Percentiles rank a stretch among this genome's conserved stretches.
These are phyloP conservation scores for Iselma pallidipennis DNA, from an alignment of 2,888 invertebrate genomes.

Conservation along the genomic window DNA sequence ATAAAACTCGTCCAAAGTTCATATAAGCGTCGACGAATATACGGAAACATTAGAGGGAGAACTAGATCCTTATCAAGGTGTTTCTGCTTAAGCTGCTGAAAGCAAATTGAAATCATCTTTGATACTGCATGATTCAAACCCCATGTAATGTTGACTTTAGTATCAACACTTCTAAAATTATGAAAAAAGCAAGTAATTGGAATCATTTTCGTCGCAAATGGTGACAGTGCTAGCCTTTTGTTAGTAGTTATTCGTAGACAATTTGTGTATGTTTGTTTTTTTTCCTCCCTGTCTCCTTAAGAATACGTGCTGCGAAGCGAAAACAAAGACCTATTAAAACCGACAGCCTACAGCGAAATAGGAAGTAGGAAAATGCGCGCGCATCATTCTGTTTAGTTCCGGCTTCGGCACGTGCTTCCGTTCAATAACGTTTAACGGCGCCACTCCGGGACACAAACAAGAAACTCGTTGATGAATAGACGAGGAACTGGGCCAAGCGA, in stretches of 20 bases:
- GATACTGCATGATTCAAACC: not conserved
- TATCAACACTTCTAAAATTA: too few relatives aligned
- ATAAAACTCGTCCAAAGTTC: conserved; percentile 21
- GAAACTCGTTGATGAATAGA: conserved; percentile 32
- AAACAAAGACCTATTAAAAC: conserved; percentile 37
- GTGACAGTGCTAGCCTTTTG: not conserved
- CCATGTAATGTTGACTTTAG: not conserved
- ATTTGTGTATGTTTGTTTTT: not conserved
- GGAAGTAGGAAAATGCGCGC: conserved; percentile 36
- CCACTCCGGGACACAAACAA: conserved; percentile 34
- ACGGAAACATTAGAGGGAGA: not conserved
- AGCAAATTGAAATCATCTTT: not conserved
- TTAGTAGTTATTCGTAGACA: not conserved
- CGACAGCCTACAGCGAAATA: conserved; percentile 30
- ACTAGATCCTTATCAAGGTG: not conserved
- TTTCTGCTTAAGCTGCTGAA: too few relatives aligned
- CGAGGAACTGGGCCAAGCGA: conserved; percentile 26
- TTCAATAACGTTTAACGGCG: conserved; percentile 38
- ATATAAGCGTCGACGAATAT: conserved; percentile 10
- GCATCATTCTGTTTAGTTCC: conserved; percentile 36
- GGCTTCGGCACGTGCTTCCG: conserved; percentile 44
- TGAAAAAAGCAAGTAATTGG: not conserved
- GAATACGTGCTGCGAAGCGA: conserved; percentile 1
- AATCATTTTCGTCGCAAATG: too few relatives aligned
- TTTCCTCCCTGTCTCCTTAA: conserved; percentile 9